A percentile compares a stretch with the other conserved stretches of the same genome.
Evolutionary conservation across 2,113 vertebrate species (phyloP).

Genomic region (Poicephalus meyeri): DNA sequence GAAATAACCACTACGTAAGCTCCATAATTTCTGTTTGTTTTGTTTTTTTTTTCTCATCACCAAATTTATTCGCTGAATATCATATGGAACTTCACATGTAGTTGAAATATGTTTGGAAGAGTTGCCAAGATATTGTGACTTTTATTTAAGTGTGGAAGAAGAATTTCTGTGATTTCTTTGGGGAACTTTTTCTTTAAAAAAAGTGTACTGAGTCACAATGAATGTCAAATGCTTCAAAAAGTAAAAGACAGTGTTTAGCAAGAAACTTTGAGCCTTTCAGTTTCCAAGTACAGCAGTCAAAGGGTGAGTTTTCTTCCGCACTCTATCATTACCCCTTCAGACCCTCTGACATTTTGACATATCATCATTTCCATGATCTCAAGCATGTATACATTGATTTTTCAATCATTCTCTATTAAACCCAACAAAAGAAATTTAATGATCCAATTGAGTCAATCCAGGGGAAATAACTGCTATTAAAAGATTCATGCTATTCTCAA

Average conservation of each 20-base stretch:
- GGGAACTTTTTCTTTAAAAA: slow-evolving; percentile 46
- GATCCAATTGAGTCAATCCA: slow-evolving; percentile 65
- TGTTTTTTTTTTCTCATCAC: not conserved
- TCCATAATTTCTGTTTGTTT: not conserved
- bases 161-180: slow-evolving; percentile 68
- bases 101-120: slow-evolving; percentile 21
- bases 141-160: slow-evolving; percentile 33
- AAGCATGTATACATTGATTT: slow-evolving; percentile 73
- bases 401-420: slow-evolving; percentile 73
- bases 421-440: slow-evolving; percentile 72
- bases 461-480: slow-evolving; percentile 69
- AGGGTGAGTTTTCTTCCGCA: slow-evolving; percentile 61
- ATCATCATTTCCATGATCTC: slow-evolving; percentile 70
- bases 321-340: slow-evolving; percentile 73
- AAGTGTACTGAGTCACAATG: slow-evolving; percentile 48
- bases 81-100: not conserved
- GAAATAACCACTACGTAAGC: not conserved
- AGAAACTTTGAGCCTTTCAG: slow-evolving; percentile 69
- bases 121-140: slow-evolving; percentile 6
- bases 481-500: slow-evolving; percentile 39
- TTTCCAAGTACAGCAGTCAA: slow-evolving; percentile 58
- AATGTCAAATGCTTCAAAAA: slow-evolving; percentile 73
- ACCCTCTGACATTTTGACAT: slow-evolving; percentile 75
- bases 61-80: slow-evolving; percentile 30
- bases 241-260: slow-evolving; percentile 54